Conservation (phyloP, 2,797 vertebrate species). For the Phrynocephalus forsythii region DNA sequence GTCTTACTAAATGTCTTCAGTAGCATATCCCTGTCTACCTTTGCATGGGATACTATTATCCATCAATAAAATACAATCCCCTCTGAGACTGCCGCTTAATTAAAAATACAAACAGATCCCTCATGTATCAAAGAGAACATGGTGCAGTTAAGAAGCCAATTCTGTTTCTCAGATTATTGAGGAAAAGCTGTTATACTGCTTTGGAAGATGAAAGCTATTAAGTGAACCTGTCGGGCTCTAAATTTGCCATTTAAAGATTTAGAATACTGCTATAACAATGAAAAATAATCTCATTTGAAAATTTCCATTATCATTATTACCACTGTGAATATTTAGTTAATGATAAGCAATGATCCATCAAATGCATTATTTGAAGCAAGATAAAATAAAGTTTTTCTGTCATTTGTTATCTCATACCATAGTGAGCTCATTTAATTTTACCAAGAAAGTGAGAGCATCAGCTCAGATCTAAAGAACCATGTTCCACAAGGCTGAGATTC, state of each 20-base stretch:
- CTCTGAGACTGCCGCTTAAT: constrained; percentile 22
- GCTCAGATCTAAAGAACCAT: neutral
- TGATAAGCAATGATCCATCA: constrained; percentile 1
- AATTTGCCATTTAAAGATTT: constrained; percentile 9
- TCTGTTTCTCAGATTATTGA: neutral
- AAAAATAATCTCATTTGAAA: constrained; percentile 10
- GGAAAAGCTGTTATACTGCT: neutral
- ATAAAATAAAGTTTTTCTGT: neutral
- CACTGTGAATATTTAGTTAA: constrained; percentile 11
- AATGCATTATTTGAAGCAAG: neutral
- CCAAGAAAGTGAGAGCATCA: neutral
- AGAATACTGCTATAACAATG: constrained; percentile 3
- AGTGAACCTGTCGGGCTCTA: neutral
- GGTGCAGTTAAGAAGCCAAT: constrained; percentile 9
- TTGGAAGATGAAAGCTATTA: neutral
- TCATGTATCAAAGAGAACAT: constrained; percentile 2
- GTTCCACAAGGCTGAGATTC: neutral
- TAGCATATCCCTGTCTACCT: neutral
- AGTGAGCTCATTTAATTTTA: neutral
- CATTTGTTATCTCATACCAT: neutral
- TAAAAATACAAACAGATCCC: constrained; percentile 15
- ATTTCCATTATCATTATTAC: neutral
- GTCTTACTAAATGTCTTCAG: constrained; percentile 19
- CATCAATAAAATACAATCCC: constrained; percentile 2
- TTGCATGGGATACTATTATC: constrained; percentile 3